Conservation (phyloP, 30 jellyfish, hydroid and myxozoan species). For the Aurelia coerulea region DNA sequence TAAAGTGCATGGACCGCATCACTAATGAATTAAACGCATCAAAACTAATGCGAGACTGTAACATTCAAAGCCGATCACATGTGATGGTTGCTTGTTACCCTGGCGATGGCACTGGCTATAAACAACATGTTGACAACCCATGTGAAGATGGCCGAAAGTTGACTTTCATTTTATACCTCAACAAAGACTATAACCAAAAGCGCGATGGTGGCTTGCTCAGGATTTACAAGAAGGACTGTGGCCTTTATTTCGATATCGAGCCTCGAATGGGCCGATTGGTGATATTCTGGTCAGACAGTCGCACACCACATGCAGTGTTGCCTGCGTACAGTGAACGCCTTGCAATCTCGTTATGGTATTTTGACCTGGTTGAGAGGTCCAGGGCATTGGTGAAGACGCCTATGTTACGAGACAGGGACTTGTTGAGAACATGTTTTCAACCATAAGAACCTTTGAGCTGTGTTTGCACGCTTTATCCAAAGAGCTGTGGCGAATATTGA, state of each 20-base stretch:
- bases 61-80: slow-evolving; percentile 48
- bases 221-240: slow-evolving; percentile 52
- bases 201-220: slow-evolving; percentile 90
- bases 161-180: slow-evolving; percentile 79
- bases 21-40: slow-evolving; percentile 12
- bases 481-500: too few species aligned
- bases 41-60: slow-evolving; percentile 32
- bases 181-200: slow-evolving; percentile 69
- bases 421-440: slow-evolving; percentile 16
- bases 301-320: slow-evolving; percentile 93
- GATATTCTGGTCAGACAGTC: slow-evolving; percentile 87
- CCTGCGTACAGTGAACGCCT: slow-evolving; percentile 77
- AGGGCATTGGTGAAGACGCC: slow-evolving; percentile 27
- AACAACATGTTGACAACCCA: slow-evolving; percentile 92
- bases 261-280: slow-evolving; percentile 76
- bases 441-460: not conserved
- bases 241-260: slow-evolving; percentile 60
- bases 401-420: not conserved
- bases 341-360: slow-evolving; percentile 92
- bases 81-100: slow-evolving; percentile 98
- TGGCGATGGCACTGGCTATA: slow-evolving; percentile 84
- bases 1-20: slow-evolving; percentile 32
- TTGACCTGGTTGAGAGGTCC: slow-evolving; percentile 68
- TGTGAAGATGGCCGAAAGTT: slow-evolving; percentile 89
- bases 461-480: too few species aligned